Evolutionary conservation across 1,140 invertebrate genomes (phyloP), one percentile per base, ranked within the genome.

Genomic region (Brachionus paranguensis): DNA sequence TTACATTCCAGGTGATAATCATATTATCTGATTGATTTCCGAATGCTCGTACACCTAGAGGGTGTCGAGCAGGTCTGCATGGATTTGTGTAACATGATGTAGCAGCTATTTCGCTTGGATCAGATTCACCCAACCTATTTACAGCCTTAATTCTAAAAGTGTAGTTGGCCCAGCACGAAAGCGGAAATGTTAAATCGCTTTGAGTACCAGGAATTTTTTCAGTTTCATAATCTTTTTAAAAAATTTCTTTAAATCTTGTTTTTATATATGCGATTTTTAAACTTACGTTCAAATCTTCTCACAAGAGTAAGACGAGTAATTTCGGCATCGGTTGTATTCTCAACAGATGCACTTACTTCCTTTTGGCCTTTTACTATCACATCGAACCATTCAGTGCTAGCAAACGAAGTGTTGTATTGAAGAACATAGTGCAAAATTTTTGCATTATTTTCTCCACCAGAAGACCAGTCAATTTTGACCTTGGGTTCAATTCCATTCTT

Each of bases 121-220:
- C 84, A 20, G 72, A 78, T 33, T 68, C 43, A 12, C 84, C 84
- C 10, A 78, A 5, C 12, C 60, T 33, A 27, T 84, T 84, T 11
- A 60, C 47, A 41, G 84, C 84, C 8, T 76, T 78, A 20, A 84
- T 65, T 10, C 84, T n/a, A 53, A 84, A 84, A 7, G 84, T 84
- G 37, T 84, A 84, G 65, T 84, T 84, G 12, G 74, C 84, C 84
- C 84, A 84, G 29, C 84, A 84, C 12, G 72, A 78, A 8, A 84
- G 47, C 11, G 20, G 24, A 27, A 84, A 60, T 33, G 60, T 60
- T 24, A 84, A 45, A 65, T 78, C 74, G 33, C 33, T 78, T 41
- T 78, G 84, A 53, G 70, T 65, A 11, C 68, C 70, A 14, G 84
- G 84, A 37, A 84, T 70, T 37, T 47, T 70, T 12, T 84, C 60